Evolutionary conservation across 2,888 invertebrate genomes (phyloP).

Genomic region (Synergus itoensis): DNA sequence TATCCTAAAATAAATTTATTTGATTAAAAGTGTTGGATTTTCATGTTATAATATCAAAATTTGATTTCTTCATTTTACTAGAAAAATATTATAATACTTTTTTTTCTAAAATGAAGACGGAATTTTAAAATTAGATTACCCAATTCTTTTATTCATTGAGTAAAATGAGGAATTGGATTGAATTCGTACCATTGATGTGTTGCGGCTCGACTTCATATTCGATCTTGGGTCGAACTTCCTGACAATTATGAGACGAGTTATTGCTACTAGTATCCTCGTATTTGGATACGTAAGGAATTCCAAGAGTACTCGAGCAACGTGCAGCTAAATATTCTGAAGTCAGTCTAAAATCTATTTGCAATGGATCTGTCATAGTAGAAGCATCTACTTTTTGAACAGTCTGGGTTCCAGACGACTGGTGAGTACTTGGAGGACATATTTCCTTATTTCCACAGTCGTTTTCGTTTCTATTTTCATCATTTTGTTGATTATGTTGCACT

Average conservation of each 20-base stretch:
- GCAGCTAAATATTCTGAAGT: constrained; percentile 75
- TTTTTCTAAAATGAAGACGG: too few relatives aligned
- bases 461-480: constrained; percentile 74
- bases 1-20: not conserved
- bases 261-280: constrained; percentile 67
- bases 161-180: too few relatives aligned
- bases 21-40: not conserved
- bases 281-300: constrained; percentile 72
- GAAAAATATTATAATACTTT: too few relatives aligned
- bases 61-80: too few relatives aligned
- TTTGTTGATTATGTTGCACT: constrained; percentile 61
- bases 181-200: constrained; percentile 69
- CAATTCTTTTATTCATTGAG: too few relatives aligned
- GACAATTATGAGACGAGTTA: constrained; percentile 66
- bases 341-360: constrained; percentile 74
- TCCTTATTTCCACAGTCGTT: constrained; percentile 73
- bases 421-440: constrained; percentile 62
- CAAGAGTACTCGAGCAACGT: constrained; percentile 71
- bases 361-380: constrained; percentile 75
- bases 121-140: not conserved
- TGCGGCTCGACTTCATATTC: constrained; percentile 73
- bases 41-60: too few relatives aligned
- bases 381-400: constrained; percentile 74
- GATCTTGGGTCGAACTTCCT: constrained; percentile 65
- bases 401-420: constrained; percentile 70